phyloP scores from a whole-genome alignment of 2,888 invertebrate genomes.

The Cyclophora punctaria region DNA sequence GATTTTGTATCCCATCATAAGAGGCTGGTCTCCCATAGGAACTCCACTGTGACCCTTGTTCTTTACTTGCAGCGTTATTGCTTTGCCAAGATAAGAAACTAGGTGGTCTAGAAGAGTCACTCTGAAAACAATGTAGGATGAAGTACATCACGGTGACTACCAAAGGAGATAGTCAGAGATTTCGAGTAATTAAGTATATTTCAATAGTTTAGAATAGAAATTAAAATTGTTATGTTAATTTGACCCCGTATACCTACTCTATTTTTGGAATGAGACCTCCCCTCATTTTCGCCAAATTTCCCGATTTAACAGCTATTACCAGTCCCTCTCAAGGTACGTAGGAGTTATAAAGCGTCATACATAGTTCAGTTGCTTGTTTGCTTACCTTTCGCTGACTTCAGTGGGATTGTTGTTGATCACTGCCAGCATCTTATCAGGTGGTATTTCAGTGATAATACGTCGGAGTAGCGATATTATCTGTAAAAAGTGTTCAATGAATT shows the following conservation, averaged over 20 bases:
- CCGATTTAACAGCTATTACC: no score
- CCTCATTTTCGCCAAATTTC: no score
- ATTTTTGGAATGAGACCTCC: no score
- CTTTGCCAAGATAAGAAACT: slow-evolving; percentile 92
- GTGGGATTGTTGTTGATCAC: slow-evolving; percentile 79
- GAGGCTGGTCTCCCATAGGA: slow-evolving; percentile 40
- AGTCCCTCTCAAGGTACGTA: no score
- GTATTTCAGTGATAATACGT: slow-evolving; percentile 91
- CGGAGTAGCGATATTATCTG: slow-evolving; percentile 89
- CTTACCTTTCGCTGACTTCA: slow-evolving; percentile 42
- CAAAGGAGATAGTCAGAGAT: no score
- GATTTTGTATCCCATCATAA: slow-evolving; percentile 72
- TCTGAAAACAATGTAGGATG: slow-evolving; percentile 43
- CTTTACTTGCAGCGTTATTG: slow-evolving; percentile 92
- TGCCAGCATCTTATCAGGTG: slow-evolving; percentile 87
- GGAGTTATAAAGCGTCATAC: no score
- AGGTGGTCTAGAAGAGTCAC: slow-evolving; percentile 92
- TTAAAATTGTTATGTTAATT: no score
- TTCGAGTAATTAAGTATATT: no score
- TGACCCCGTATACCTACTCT: no score
- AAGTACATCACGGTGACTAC: neutral
- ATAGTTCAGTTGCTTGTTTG: neutral
- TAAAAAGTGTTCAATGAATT: slow-evolving; percentile 10
- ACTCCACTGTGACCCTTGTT: slow-evolving; percentile 44
- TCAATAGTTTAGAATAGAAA: no score